Evolutionary conservation across 2,113 vertebrate genomes (phyloP).

Genomic region (Gymnobelideus leadbeateri): DNA sequence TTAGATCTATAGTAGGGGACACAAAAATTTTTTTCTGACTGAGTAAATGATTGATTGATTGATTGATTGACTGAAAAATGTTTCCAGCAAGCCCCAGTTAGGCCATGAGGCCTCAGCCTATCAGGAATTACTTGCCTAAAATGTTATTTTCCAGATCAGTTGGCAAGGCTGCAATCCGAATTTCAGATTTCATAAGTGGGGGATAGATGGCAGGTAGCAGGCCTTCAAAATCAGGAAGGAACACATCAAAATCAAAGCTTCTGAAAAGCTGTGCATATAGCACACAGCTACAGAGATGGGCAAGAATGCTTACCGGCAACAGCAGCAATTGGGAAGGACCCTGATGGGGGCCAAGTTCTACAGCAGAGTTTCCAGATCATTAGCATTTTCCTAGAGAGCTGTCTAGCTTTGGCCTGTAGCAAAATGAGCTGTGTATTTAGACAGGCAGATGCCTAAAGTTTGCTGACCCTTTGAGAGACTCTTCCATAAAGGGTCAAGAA

Average conservation of each 20-base stretch:
- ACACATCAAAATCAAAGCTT: conserved; percentile 55
- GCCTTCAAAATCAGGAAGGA: conserved; percentile 61
- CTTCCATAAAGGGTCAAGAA: conserved; percentile 64
- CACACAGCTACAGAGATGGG: conserved; percentile 24
- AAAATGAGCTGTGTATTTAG: conserved; percentile 71
- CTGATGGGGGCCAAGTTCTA: neutral
- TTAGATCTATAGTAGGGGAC: conserved; percentile 47
- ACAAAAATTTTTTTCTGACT: conserved; percentile 62
- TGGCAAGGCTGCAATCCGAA: conserved; percentile 71
- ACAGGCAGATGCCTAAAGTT: conserved; percentile 72
- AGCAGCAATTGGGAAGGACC: neutral
- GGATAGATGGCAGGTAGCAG: conserved; percentile 53
- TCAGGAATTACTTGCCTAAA: conserved; percentile 72
- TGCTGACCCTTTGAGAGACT: conserved; percentile 65
- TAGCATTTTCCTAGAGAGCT: conserved; percentile 47
- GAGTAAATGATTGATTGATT: conserved; percentile 65
- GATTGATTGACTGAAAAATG: conserved; percentile 68
- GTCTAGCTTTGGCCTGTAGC: conserved; percentile 55
- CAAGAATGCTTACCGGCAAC: neutral
- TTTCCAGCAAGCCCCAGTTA: conserved; percentile 49
- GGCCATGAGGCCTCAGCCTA: conserved; percentile 51
- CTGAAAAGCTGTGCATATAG: conserved; percentile 16
- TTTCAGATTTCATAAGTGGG: conserved; percentile 69
- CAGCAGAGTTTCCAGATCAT: conserved; percentile 50
- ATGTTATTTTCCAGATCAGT: conserved; percentile 77